A percentile compares a stretch with the other conserved stretches of the same genome.
Evolutionary conservation across 2,888 invertebrate genomes (phyloP).

Genomic region (Metopia argyrocephala): DNA sequence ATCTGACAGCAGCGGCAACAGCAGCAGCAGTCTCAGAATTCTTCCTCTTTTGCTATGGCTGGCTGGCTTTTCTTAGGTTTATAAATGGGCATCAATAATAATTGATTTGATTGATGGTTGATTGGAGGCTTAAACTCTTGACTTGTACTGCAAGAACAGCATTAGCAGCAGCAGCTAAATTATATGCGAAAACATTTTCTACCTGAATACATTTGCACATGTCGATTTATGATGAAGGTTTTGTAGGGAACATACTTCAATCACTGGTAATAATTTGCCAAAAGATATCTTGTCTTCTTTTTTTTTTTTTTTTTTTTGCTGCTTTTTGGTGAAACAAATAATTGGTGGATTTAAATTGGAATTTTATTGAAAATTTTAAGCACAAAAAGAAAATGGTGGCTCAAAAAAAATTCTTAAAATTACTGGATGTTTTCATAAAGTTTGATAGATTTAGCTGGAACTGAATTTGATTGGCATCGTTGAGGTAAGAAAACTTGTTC

Average conservation of each 20-base stretch:
- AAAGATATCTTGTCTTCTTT: background rate
- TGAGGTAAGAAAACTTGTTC: no score
- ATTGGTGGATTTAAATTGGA: constrained; percentile 16
- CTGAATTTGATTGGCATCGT: no score
- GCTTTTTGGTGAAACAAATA: background rate
- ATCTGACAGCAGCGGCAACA: constrained; percentile 2
- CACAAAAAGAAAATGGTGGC: constrained; percentile 45
- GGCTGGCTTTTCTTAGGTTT: background rate
- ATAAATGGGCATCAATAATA: constrained; percentile 73
- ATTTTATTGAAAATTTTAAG: background rate
- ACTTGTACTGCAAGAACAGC: background rate
- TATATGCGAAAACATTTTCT: background rate
- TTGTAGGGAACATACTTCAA: constrained; percentile 27
- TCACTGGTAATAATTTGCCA: constrained; percentile 48
- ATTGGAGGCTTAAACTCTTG: constrained; percentile 57
- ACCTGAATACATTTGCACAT: background rate
- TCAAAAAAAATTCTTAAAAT: background rate
- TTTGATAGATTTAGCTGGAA: no score
- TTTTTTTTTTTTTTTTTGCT: background rate
- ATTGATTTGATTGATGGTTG: constrained; percentile 77
- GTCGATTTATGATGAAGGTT: background rate
- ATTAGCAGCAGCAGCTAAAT: no score
- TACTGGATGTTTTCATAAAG: no score
- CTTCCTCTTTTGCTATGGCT: background rate
- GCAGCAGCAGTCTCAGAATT: background rate